Evolutionary conservation across 2,888 invertebrate genomes (phyloP), one percentile per base, ranked within the genome.

Genomic region (Bellardia pandia): DNA sequence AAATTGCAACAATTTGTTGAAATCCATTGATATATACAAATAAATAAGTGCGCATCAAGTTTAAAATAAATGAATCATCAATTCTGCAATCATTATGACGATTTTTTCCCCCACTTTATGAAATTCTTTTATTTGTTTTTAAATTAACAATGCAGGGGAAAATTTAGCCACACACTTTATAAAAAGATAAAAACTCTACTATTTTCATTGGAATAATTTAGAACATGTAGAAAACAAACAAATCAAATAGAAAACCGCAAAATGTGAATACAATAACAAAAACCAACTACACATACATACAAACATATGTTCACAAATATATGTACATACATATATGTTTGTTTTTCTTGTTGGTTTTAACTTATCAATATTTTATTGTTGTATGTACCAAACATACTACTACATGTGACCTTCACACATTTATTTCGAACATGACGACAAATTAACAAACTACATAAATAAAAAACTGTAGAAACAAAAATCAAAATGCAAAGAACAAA

Each of bases 361-460:
- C 62, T 72, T 64, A 79, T 53, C 79, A 71, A 60, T 45, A 62
- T 42, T n/a, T 62, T 51, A 23, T 76, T 76, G 30, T 30, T 64
- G 68, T 48, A 64, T 64, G 68, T 48, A 64, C 16, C 72, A 56
- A 30, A 62, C 45, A 40, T 3, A 51, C 69, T 23, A 68, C 40
- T 51, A 40, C 75, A 58, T 51, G 77, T 58, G 81, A 77, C 81
- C 85, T 86, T 86, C 85, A 86, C 76, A 86, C 81, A 86, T 81
- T 77, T 76, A 45, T 68, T 72, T 68, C 33, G 53, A 86, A 80
- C 68, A 78, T 82, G 77, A 56, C 81, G 81, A 82, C 77, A 85
- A 79, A 76, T 71, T 69, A 11, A 68, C 37, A 56, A 64, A 60
- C 23, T n/a, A n/a, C n/a, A n/a, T n/a, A 42, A 3, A 14, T 51